phyloP scores from a whole-genome alignment of 1,140 invertebrate species.

The Myzus persicae region DNA sequence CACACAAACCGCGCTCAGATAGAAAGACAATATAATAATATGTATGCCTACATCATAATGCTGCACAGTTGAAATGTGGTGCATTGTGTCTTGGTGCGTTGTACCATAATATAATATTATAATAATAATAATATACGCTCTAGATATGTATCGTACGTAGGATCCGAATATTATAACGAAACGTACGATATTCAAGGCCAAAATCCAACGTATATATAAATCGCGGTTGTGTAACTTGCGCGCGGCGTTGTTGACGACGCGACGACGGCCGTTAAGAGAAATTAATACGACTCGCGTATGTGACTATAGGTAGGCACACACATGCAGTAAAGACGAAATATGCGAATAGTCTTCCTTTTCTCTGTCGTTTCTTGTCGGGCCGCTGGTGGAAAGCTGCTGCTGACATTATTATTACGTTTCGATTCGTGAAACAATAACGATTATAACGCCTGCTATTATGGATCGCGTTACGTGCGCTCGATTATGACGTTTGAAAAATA shows the following conservation, averaged over 20 bases:
- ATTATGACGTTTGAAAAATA: constrained; percentile 13
- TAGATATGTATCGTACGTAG: constrained; percentile 40
- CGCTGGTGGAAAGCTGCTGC: neutral
- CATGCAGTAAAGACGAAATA: neutral
- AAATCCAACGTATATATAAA: neutral
- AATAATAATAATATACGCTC: neutral
- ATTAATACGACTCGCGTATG: neutral
- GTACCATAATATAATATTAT: neutral
- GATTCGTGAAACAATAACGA: neutral
- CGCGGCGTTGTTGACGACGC: neutral
- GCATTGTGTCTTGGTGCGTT: neutral
- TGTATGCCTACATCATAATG: neutral
- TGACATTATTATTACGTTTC: neutral
- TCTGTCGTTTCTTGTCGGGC: neutral
- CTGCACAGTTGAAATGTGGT: neutral
- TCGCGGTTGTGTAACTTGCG: constrained; percentile 29
- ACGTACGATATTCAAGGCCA: constrained; percentile 38
- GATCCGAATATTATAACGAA: neutral
- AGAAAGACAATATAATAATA: neutral
- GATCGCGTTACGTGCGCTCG: neutral
- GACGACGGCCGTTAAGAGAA: constrained; percentile 28
- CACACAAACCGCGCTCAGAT: neutral
- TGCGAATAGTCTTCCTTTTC: neutral
- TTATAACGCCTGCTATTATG: neutral
- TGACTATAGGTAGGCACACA: neutral